Conservation (phyloP, 2,797 vertebrate genomes). For the Syncerus caffer region DNA sequence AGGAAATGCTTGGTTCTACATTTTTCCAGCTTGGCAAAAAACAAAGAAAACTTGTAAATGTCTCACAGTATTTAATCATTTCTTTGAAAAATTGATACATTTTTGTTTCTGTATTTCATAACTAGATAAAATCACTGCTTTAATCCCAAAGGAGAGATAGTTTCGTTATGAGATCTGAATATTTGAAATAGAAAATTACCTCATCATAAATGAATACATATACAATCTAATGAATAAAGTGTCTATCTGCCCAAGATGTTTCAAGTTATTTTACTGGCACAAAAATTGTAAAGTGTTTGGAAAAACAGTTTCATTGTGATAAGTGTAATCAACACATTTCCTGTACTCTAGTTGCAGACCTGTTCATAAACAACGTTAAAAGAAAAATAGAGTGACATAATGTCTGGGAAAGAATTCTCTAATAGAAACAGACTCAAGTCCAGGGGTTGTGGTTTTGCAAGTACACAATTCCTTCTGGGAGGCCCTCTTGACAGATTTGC, state of each 20-base stretch:
- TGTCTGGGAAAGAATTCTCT: slow-evolving; percentile 64
- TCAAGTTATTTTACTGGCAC: slow-evolving; percentile 26
- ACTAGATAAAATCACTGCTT: slow-evolving; percentile 15
- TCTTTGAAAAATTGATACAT: neutral
- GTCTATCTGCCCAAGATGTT: slow-evolving; percentile 8
- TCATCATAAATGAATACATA: neutral
- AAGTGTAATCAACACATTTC: slow-evolving; percentile 55
- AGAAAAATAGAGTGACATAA: slow-evolving; percentile 67
- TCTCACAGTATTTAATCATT: slow-evolving; percentile 8
- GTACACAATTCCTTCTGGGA: slow-evolving; percentile 18
- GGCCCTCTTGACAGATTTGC: slow-evolving; percentile 19
- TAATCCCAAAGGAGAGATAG: neutral
- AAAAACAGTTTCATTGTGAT: slow-evolving; percentile 58
- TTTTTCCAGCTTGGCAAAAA: neutral
- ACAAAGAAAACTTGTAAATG: neutral
- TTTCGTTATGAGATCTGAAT: slow-evolving; percentile 5
- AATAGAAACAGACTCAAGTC: slow-evolving; percentile 33
- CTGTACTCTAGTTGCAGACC: slow-evolving; percentile 37
- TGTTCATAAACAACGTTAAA: slow-evolving; percentile 47
- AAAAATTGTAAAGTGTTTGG: slow-evolving; percentile 40
- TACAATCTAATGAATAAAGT: neutral
- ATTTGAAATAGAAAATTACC: slow-evolving; percentile 43
- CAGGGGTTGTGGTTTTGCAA: slow-evolving; percentile 51
- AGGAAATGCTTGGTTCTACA: neutral
- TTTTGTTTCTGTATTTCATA: neutral